Base-by-base conservation (phyloP, 2,797 vertebrate species). In the Coranthus polyacanthus region DNA sequence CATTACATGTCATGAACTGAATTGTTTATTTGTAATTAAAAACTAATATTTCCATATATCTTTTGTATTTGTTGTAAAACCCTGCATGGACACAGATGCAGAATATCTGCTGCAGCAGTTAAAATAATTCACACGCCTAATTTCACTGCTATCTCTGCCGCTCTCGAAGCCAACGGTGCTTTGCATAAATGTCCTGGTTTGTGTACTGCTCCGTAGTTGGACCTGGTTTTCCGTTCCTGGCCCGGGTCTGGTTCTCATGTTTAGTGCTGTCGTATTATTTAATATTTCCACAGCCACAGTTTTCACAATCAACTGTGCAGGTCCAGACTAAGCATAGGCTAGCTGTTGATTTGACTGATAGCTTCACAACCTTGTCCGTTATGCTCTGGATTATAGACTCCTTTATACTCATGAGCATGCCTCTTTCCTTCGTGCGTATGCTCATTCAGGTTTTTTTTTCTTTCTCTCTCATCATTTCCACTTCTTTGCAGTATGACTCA, bases 261-360 rank as follows among this genome's bases (percentile, higher is more conserved):
- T 77, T 71, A 68, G 41, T 39, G n/a, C 37, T 64, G 71, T 72
- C 53, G 38, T 65, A 62, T 49, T 51, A 75, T 82, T 81, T 73
- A 43, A 74, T 72, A 46, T 86, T 81, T 75, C 79, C 74, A 77
- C 56, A 42, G 65, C 52, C 64, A 47, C 59, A 17, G 46, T 79
- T 68, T 65, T 68, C 76, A 67, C 74, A 50, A 52, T 80, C 62
- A 51, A 2, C 64, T 59, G 20, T 49, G 66, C 69, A 12, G 75
- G 64, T 8, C 46, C 64, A 34, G 58, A 70, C 67, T 21, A 15
- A 64, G 65, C 47, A 16, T 47, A 72, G 71, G 60, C 63, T 45
- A 73, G 78, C 67, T 78, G 84, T 62, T 68, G 78, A 70, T 70
- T 58, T 77, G 71, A 88, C 29, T 76, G 75, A 71, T 71, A 46